phyloP scores from a whole-genome alignment of 1,140 invertebrate genomes.

The Choristoneura fumiferana region DNA sequence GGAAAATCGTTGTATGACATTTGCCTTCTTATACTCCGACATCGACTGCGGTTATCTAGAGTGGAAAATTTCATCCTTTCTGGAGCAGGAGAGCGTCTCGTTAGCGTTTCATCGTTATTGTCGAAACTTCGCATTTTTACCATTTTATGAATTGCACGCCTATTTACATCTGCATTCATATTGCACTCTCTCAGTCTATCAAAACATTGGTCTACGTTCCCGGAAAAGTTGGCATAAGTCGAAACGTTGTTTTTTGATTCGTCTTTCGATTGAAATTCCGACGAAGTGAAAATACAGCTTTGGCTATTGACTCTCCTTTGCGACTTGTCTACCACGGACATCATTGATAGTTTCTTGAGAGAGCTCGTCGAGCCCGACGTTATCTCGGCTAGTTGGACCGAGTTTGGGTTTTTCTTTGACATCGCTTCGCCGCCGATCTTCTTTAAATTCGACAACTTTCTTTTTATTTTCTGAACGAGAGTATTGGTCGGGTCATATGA shows the following conservation, averaged over 20 bases:
- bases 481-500: conserved; percentile 70
- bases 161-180: conserved; percentile 39
- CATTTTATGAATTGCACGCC: conserved; percentile 44
- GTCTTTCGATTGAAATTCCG: conserved; percentile 54
- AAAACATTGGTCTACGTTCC: conserved; percentile 70
- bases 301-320: conserved; percentile 64
- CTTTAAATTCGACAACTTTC: conserved; percentile 74
- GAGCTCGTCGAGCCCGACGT: conserved; percentile 62
- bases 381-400: conserved; percentile 69
- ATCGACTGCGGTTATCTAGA: conserved; percentile 66
- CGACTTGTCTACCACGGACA: conserved; percentile 67
- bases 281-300: conserved; percentile 66
- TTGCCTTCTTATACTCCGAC: conserved; percentile 67
- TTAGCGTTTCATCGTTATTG: conserved; percentile 51
- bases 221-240: conserved; percentile 69
- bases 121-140: conserved; percentile 62
- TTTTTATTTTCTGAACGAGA: conserved; percentile 75
- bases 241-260: conserved; percentile 55
- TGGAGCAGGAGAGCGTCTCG: conserved; percentile 45
- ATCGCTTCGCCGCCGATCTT: conserved; percentile 71
- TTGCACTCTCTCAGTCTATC: conserved; percentile 58
- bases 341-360: conserved; percentile 65
- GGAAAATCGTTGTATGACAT: conserved; percentile 73
- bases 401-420: conserved; percentile 68
- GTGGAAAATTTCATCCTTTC: conserved; percentile 67